These are phyloP conservation scores for Allophyes oxyacanthae DNA, from an alignment of 2,888 invertebrate species.

Conservation along the genomic window DNA sequence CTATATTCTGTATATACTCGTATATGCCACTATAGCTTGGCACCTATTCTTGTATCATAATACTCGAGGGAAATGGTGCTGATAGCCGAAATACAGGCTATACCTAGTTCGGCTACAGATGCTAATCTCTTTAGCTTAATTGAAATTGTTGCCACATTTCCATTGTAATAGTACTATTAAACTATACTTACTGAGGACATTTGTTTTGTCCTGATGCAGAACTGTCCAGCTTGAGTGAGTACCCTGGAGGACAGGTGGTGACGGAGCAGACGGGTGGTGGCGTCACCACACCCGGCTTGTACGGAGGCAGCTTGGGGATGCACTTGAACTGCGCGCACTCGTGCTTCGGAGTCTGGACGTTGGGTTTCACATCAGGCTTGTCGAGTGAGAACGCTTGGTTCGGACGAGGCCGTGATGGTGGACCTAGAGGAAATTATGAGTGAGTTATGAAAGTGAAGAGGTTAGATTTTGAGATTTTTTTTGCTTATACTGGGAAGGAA, in stretches of 20 bases:
- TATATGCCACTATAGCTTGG: too few relatives aligned
- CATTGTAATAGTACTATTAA: too few relatives aligned
- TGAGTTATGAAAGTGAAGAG: neutral
- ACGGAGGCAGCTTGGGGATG: conserved; percentile 83
- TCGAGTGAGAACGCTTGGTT: conserved; percentile 76
- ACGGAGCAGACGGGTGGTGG: conserved; percentile 75
- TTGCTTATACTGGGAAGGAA: too few relatives aligned
- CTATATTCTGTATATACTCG: too few relatives aligned
- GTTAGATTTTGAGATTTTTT: too few relatives aligned
- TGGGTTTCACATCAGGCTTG: conserved; percentile 66
- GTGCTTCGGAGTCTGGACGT: conserved; percentile 50
- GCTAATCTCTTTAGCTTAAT: too few relatives aligned
- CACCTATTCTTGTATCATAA: too few relatives aligned
- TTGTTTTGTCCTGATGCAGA: conserved; percentile 66
- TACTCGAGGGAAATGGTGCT: too few relatives aligned
- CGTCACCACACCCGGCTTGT: conserved; percentile 67
- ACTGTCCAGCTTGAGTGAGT: conserved; percentile 86
- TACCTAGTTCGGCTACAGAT: too few relatives aligned
- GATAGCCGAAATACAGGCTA: too few relatives aligned
- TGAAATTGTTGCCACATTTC: too few relatives aligned
- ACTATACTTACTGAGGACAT: conserved; percentile 83
- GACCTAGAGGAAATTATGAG: conserved; percentile 28
- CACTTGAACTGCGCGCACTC: conserved; percentile 89
- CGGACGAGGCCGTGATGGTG: conserved; percentile 61
- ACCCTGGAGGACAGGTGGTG: conserved; percentile 90